phyloP scores from a whole-genome alignment of 2,797 vertebrate species.

The Epinephelus awoara region DNA sequence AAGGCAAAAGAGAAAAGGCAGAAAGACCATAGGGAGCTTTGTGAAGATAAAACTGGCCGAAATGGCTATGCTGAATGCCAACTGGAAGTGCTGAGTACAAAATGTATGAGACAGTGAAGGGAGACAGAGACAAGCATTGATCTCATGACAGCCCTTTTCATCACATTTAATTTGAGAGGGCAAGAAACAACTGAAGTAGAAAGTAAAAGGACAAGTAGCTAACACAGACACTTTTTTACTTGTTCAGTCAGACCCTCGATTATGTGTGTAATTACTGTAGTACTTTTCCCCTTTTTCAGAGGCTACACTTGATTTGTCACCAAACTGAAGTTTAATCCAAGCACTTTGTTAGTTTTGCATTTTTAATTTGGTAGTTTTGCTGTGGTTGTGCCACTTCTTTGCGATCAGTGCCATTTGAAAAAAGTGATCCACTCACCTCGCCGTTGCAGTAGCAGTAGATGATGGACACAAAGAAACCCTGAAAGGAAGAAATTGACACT shows the following conservation, averaged over 20 bases:
- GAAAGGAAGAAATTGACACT: slow-evolving; percentile 49
- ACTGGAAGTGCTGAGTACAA: neutral
- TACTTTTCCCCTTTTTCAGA: neutral
- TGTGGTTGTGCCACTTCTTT: neutral
- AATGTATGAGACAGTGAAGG: neutral
- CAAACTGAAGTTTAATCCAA: neutral
- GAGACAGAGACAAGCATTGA: neutral
- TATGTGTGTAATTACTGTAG: neutral
- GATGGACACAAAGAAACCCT: slow-evolving; percentile 95
- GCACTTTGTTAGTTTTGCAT: neutral
- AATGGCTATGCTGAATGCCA: neutral
- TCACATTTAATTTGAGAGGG: neutral
- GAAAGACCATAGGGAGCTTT: neutral
- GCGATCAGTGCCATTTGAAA: neutral
- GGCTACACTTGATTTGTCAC: neutral
- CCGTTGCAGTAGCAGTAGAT: slow-evolving; percentile 95
- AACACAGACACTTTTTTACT: neutral
- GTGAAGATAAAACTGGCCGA: slow-evolving; percentile 1
- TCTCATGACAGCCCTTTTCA: neutral
- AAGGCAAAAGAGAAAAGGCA: neutral
- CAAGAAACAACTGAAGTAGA: neutral
- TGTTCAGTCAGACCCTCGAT: too few species aligned
- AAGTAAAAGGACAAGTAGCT: neutral
- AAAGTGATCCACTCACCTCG: slow-evolving; percentile 85
- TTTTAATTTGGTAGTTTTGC: neutral